Evolutionary conservation across 2,113 vertebrate genomes (phyloP).

Genomic region (Ammospiza caudacuta): DNA sequence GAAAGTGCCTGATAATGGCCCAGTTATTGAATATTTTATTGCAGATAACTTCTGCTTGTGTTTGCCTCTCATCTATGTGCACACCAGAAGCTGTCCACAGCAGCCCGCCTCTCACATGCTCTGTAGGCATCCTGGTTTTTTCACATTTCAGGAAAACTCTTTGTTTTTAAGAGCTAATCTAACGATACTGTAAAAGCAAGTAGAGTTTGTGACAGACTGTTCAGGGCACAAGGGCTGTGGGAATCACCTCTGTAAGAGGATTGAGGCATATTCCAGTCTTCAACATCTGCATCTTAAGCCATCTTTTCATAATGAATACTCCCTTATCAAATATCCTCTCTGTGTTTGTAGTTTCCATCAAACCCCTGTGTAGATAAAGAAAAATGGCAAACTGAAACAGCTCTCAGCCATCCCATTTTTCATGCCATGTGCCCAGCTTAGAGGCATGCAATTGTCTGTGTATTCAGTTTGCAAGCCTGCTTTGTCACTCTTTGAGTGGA

Average conservation of each 20-base stretch:
- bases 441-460: background rate
- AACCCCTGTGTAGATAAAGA: background rate
- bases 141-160: background rate
- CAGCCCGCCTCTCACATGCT: background rate
- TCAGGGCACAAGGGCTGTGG: background rate
- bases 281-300: background rate
- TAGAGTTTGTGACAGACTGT: background rate
- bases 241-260: constrained; percentile 34
- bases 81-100: background rate
- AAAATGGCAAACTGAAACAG: background rate
- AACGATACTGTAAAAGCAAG: background rate
- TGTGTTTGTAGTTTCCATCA: background rate
- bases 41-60: background rate
- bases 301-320: background rate
- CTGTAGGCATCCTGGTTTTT: background rate
- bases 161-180: background rate
- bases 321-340: background rate
- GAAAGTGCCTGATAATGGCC: background rate
- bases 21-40: background rate
- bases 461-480: background rate
- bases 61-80: rapidly evolving
- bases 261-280: background rate
- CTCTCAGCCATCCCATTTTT: background rate
- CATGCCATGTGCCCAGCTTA: background rate
- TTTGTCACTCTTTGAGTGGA: background rate